Evolutionary conservation across 2,797 vertebrate species (phyloP).

Genomic region (Anguilla obscura): DNA sequence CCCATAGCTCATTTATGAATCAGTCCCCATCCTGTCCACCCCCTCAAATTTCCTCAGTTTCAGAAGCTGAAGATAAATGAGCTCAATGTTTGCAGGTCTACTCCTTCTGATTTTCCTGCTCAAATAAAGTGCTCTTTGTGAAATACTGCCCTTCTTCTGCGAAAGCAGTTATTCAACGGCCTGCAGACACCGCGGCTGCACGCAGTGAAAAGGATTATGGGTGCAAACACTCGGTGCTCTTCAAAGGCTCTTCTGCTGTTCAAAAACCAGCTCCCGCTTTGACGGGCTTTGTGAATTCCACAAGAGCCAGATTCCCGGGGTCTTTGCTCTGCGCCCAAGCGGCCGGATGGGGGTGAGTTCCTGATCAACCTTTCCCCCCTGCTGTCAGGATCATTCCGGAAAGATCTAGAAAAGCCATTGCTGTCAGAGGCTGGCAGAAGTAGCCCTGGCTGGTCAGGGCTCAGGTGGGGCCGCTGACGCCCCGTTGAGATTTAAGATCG

Average conservation of each 20-base stretch:
- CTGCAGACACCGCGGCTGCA: background rate
- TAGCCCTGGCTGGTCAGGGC: no score
- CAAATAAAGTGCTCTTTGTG: background rate
- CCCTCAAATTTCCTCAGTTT: background rate
- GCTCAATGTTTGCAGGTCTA: background rate
- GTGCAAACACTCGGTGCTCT: background rate
- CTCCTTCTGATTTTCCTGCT: background rate
- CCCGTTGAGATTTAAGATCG: background rate
- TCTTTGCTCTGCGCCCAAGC: background rate
- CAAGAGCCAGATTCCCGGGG: background rate
- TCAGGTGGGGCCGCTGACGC: background rate
- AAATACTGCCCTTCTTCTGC: background rate
- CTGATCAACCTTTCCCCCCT: background rate
- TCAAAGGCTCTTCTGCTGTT: background rate
- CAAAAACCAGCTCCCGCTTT: background rate
- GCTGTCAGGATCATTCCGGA: background rate
- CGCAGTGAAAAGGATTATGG: slow-evolving; percentile 1
- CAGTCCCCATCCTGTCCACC: background rate
- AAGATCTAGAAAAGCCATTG: background rate
- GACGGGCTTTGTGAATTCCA: slow-evolving; percentile 4
- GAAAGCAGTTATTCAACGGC: background rate
- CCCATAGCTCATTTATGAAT: background rate
- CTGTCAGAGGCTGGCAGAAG: background rate
- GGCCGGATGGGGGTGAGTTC: background rate
- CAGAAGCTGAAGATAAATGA: background rate